These are phyloP conservation scores for Danionella dracula DNA, from an alignment of 2,797 vertebrate species.

Conservation along the genomic window DNA sequence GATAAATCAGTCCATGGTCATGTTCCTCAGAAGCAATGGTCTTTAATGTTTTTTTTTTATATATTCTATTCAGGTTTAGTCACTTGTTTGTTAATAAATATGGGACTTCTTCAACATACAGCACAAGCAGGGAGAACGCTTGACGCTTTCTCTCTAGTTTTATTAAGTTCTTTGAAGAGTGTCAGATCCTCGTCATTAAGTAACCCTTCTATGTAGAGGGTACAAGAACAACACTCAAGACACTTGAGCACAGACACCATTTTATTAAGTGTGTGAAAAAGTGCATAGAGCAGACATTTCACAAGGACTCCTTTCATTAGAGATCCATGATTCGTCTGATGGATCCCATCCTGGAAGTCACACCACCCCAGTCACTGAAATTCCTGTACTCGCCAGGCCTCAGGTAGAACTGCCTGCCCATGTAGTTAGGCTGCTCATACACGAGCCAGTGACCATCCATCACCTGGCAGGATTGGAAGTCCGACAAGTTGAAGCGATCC, in stretches of 20 bases:
- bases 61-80: too few species aligned
- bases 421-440: conserved; percentile 56
- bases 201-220: conserved; percentile 14
- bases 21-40: neutral
- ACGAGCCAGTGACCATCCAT: conserved; percentile 57
- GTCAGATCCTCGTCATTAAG: conserved; percentile 2
- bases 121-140: conserved; percentile 2
- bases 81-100: too few species aligned
- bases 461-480: conserved; percentile 51
- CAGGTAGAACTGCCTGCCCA: conserved; percentile 50
- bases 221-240: conserved; percentile 39
- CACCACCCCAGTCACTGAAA: conserved; percentile 52
- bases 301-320: conserved; percentile 31
- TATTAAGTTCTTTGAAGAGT: conserved; percentile 29
- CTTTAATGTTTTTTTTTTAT: neutral
- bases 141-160: conserved; percentile 10
- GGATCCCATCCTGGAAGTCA: conserved; percentile 39
- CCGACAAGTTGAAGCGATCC: conserved; percentile 47
- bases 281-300: conserved; percentile 23
- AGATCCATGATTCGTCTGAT: conserved; percentile 32
- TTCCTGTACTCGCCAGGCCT: conserved; percentile 52
- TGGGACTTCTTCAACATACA: neutral
- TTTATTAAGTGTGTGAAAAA: conserved; percentile 30
- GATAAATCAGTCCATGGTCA: neutral
- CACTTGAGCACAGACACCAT: conserved; percentile 37